phyloP scores from a whole-genome alignment of 1,140 invertebrate genomes.

The Phortica variegata region DNA sequence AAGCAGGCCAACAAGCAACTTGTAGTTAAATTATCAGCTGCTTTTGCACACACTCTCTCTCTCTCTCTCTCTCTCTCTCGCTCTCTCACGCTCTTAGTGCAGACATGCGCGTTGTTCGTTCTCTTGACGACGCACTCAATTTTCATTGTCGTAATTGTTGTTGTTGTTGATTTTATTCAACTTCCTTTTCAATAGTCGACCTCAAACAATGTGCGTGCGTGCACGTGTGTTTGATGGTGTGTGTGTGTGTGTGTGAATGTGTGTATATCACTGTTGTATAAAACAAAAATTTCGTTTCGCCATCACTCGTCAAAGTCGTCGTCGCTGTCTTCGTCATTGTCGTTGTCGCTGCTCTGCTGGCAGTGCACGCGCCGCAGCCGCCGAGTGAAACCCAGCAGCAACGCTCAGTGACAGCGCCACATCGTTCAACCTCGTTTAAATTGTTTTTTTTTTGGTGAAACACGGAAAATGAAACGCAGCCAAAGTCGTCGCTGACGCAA shows the following conservation, averaged over 20 bases:
- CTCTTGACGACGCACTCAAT: conserved; percentile 25
- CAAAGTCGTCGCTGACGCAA: conserved; percentile 15
- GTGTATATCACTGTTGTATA: background rate
- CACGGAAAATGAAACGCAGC: conserved; percentile 37
- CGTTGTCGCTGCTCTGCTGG: conserved; percentile 2
- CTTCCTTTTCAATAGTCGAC: conserved; percentile 43
- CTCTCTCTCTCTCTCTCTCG: conserved; percentile 7
- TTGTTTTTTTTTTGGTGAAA: conserved; percentile 3
- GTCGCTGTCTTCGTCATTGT: conserved; percentile 8
- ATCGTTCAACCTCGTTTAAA: background rate
- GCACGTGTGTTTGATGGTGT: conserved; percentile 29
- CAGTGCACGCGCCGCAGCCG: too few species aligned
- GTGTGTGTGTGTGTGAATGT: conserved; percentile 25
- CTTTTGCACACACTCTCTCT: conserved; percentile 1
- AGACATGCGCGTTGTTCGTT: conserved; percentile 12
- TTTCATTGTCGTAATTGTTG: conserved; percentile 31
- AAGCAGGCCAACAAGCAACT: too few species aligned
- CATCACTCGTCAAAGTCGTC: too few species aligned
- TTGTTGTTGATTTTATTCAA: background rate
- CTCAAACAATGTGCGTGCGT: conserved; percentile 34
- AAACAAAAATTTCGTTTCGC: conserved; percentile 16
- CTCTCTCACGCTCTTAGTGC: conserved; percentile 16
- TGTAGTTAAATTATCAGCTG: conserved; percentile 51
- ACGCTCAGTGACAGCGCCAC: too few species aligned
- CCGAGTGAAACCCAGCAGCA: conserved; percentile 9